Percentiles rank a stretch among this genome's conserved stretches.
Conservation (phyloP, 2,888 invertebrate genomes). For the Phortica okadai region DNA sequence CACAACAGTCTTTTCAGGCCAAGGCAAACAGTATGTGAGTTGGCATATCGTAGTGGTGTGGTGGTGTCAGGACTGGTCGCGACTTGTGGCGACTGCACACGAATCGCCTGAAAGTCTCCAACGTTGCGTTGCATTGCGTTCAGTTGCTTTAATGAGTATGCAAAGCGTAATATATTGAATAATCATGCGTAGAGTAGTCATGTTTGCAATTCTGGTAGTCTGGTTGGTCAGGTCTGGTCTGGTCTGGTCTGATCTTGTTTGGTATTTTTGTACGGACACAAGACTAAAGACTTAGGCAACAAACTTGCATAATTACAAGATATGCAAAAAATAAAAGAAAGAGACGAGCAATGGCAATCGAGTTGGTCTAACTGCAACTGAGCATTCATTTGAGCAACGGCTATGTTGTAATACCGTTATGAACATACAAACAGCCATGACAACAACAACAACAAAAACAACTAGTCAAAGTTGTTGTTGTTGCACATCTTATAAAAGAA, state of each 20-base stretch:
- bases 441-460: background rate
- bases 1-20: slow-evolving; percentile 66
- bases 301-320: slow-evolving; percentile 59
- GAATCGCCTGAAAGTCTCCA: background rate
- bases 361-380: slow-evolving; percentile 24
- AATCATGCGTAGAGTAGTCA: background rate
- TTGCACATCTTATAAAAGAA: slow-evolving; percentile 3
- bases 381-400: slow-evolving; percentile 26
- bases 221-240: background rate
- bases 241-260: background rate
- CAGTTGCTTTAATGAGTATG: background rate
- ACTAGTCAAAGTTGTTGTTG: slow-evolving; percentile 11
- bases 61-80: background rate
- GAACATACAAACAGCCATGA: background rate
- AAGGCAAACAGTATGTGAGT: slow-evolving; percentile 54
- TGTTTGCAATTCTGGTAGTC: background rate
- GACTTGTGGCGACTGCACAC: slow-evolving; percentile 49
- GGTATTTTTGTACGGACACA: slow-evolving; percentile 35
- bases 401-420: slow-evolving; percentile 24
- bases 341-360: slow-evolving; percentile 2
- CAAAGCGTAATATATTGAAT: slow-evolving; percentile 18
- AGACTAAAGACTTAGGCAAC: slow-evolving; percentile 45
- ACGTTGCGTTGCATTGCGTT: background rate
- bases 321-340: slow-evolving; percentile 49
- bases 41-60: background rate